phyloP scores from a whole-genome alignment of 2,888 invertebrate genomes.

The Folsomia manolachei region DNA sequence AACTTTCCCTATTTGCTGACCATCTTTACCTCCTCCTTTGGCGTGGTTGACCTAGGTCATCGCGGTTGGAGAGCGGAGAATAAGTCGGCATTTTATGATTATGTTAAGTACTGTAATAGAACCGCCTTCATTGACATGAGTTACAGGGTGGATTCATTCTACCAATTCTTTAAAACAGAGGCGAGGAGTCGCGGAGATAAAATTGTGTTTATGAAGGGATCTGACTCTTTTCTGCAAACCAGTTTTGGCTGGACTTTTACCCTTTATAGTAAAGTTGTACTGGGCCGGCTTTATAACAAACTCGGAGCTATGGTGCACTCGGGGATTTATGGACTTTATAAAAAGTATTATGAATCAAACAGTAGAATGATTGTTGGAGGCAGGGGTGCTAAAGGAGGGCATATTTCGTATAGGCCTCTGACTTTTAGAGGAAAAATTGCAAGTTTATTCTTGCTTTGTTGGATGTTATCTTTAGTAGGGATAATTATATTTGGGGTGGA shows the following conservation, averaged over 20 bases:
- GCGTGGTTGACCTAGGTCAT: too few species aligned
- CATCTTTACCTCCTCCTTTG: neutral
- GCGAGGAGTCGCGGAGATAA: neutral
- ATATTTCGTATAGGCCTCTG: neutral
- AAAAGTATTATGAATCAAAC: neutral
- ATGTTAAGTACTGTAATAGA: neutral
- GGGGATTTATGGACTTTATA: slow-evolving; percentile 10
- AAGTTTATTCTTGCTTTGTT: neutral
- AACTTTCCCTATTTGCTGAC: neutral
- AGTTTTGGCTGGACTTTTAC: slow-evolving; percentile 10
- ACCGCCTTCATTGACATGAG: neutral
- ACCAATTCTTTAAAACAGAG: neutral
- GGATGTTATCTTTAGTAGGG: neutral
- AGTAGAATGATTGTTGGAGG: neutral
- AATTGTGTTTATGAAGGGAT: neutral
- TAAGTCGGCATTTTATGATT: neutral
- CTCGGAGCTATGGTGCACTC: slow-evolving; percentile 7
- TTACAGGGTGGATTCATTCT: neutral
- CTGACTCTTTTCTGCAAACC: neutral
- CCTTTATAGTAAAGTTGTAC: neutral
- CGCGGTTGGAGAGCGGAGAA: neutral
- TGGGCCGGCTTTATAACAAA: neutral
- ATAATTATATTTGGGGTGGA: neutral
- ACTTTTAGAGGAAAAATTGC: neutral
- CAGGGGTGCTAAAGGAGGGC: neutral